Base-by-base conservation (phyloP, 2,888 invertebrate genomes). In the Acanthopleura granulata region DNA sequence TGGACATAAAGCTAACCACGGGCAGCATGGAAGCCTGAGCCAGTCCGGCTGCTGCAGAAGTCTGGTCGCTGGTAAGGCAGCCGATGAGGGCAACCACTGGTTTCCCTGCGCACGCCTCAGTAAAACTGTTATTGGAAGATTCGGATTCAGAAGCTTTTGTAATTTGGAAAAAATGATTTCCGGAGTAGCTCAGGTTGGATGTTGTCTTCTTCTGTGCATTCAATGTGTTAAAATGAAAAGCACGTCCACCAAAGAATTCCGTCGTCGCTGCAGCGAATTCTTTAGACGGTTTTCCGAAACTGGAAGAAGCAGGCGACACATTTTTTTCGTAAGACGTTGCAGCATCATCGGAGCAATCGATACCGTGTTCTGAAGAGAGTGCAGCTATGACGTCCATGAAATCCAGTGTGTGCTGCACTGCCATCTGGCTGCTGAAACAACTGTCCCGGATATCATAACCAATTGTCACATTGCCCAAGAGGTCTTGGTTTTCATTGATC, bases 381-480 rank as follows among this genome's bases (percentile, higher is more conserved):
- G 49, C 57, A 14, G 61, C 62, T 16, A 73, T 73, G 29, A 61
- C 61, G 25, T 50, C 49, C 1, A 73, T n/a, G n/a, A 73, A 73
- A 22, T 62, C 61, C n/a, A 73, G 40, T 11, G 57, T 62, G 22
- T 73, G 73, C n/a, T 73, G 22, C 61, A 73, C 40, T 18, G 62
- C 73, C 11, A 61, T 73, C 27, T 40, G 16, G 25, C 25, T 62
- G n/a, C n/a, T 29, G 18, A 61, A n/a, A 61, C 73, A 73, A 22
- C 29, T 62, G 30, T 73, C 73, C 40, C 62, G 22, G 27, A 73
- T 40, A 57, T 73, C 73, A 30, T 73, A 73, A 3, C 73, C 73
- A 14, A 73, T 14, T 18, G 25, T 27, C 16, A 57, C 29, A 40
- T 73, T 73, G 18, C 16, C 27, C 25, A 27, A 22, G 4, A 49